A percentile compares a stretch with the other conserved stretches of the same genome.
These are phyloP conservation scores for Ibycter americanus DNA, from an alignment of 2,797 vertebrate genomes.

Conservation along the genomic window DNA sequence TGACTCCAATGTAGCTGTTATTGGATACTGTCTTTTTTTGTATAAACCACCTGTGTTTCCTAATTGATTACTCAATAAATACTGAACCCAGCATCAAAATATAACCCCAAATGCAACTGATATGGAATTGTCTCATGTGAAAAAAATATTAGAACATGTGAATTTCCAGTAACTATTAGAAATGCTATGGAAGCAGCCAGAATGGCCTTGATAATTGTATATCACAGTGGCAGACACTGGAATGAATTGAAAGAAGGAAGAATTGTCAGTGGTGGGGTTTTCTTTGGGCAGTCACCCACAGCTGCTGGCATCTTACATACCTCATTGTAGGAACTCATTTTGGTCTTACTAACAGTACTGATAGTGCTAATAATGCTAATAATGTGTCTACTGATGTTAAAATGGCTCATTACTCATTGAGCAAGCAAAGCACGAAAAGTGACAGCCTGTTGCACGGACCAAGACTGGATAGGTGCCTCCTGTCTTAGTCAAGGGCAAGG, in stretches of 20 bases:
- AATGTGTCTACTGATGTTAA: neutral
- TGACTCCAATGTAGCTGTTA: neutral
- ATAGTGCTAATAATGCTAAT: neutral
- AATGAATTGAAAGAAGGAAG: neutral
- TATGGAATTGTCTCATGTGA: neutral
- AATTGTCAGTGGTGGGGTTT: neutral
- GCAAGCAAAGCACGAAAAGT: neutral
- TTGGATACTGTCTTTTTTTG: neutral
- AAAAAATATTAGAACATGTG: neutral
- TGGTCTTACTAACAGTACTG: neutral
- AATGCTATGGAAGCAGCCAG: neutral
- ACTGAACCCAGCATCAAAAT: neutral
- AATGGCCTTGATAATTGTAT: neutral
- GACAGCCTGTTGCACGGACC: neutral
- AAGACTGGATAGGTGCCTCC: neutral
- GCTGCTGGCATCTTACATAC: neutral
- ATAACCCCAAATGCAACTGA: neutral
- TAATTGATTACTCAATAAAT: neutral
- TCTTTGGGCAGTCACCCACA: neutral
- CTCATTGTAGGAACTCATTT: neutral
- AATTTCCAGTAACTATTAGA: neutral
- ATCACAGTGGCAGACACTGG: neutral
- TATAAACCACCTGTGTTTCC: slow-evolving; percentile 11
- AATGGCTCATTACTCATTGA: neutral
- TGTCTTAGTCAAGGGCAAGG: neutral